Conservation (phyloP, 2,113 vertebrate genomes). For the Elanoides forficatus region DNA sequence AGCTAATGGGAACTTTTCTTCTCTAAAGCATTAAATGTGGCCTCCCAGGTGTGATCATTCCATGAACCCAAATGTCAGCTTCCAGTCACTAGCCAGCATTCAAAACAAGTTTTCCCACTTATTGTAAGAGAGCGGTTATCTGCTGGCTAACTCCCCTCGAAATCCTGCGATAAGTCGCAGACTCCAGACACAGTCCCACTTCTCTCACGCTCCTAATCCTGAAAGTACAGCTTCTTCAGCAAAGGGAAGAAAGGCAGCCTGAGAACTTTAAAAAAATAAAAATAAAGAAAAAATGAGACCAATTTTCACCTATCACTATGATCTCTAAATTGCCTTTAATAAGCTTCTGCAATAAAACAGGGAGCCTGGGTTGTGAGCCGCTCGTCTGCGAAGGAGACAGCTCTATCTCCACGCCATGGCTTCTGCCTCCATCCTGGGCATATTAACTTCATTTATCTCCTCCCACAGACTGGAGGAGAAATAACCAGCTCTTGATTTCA, state of each 20-base stretch:
- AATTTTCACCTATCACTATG: constrained; percentile 37
- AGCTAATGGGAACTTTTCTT: constrained; percentile 3
- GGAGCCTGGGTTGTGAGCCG: constrained; percentile 26
- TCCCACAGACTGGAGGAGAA: constrained; percentile 62
- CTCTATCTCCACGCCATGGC: constrained; percentile 24
- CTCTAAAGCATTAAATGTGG: constrained; percentile 6
- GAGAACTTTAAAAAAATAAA: neutral
- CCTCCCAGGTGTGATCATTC: constrained; percentile 13
- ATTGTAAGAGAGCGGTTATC: constrained; percentile 30
- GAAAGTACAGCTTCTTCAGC: constrained; percentile 6
- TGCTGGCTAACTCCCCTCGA: constrained; percentile 21
- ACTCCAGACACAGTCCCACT: neutral
- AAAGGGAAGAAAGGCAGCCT: constrained; percentile 7
- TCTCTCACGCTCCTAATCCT: constrained; percentile 13
- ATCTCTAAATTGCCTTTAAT: constrained; percentile 52
- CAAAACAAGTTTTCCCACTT: constrained; percentile 45
- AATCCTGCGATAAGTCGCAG: constrained; percentile 39
- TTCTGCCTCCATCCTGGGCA: constrained; percentile 17
- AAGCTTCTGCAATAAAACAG: constrained; percentile 41
- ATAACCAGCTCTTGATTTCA: constrained; percentile 60
- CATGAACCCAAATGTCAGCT: constrained; percentile 9
- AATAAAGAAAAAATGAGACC: neutral
- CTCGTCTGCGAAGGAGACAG: constrained; percentile 27
- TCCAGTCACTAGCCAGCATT: constrained; percentile 30
- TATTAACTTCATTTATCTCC: constrained; percentile 62